A percentile compares a stretch with the other conserved stretches of the same genome.
phyloP scores from a whole-genome alignment of 2,113 vertebrate genomes.

The Ophiodon elongatus region DNA sequence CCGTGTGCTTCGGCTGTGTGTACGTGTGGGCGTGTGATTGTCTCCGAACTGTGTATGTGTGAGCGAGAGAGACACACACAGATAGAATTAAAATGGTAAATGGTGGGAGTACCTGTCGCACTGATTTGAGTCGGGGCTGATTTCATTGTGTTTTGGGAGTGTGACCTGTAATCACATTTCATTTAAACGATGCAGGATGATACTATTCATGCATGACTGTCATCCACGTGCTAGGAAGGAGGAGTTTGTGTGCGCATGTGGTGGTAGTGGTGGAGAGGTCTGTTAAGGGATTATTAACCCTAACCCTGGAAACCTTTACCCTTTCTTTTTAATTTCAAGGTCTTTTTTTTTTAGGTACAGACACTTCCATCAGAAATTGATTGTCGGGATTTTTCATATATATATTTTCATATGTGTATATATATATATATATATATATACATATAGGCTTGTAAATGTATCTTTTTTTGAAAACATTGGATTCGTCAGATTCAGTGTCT shows the following conservation, averaged over 20 bases:
- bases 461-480: too few relatives aligned
- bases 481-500: too few relatives aligned
- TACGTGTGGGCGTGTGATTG: conserved; percentile 39
- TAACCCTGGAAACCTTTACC: background rate
- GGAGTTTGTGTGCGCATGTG: background rate
- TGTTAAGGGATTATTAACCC: background rate
- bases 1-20: conserved; percentile 1
- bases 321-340: background rate
- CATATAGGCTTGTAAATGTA: too few relatives aligned
- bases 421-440: too few relatives aligned
- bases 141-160: conserved; percentile 12
- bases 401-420: too few relatives aligned
- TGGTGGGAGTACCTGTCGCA: conserved; percentile 11
- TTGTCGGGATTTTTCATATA: background rate
- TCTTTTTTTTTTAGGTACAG: background rate
- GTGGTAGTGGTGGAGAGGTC: background rate
- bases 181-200: conserved; percentile 19
- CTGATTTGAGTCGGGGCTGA: conserved; percentile 20
- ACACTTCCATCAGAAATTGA: background rate
- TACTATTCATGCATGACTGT: conserved; percentile 18
- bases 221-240: background rate
- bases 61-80: background rate
- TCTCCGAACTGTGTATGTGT: conserved; percentile 13
- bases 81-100: background rate
- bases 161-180: conserved; percentile 31